Evolutionary conservation across 2,888 invertebrate genomes (phyloP).

Genomic region (Kuschelorhynchus macadamiae): DNA sequence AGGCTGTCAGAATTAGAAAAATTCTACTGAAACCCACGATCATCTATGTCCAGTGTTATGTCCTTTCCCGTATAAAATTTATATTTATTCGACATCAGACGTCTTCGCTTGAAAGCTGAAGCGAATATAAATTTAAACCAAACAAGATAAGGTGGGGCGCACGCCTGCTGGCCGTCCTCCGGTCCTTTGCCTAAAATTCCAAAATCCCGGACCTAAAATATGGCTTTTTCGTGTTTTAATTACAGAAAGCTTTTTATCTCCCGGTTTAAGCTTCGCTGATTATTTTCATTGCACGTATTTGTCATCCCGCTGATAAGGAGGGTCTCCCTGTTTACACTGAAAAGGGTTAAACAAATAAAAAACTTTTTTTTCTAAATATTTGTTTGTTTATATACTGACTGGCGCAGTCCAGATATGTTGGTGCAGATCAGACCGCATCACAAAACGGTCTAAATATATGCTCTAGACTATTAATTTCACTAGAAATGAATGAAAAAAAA

Average conservation of each 20-base stretch:
- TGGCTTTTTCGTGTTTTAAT: constrained; percentile 44
- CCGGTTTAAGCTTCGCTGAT: constrained; percentile 35
- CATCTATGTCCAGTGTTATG: too few relatives aligned
- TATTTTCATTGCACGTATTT: constrained; percentile 42
- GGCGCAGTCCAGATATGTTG: too few relatives aligned
- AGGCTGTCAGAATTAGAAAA: too few relatives aligned
- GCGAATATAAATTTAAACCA: constrained; percentile 24
- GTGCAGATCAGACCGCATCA: too few relatives aligned
- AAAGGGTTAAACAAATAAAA: too few relatives aligned
- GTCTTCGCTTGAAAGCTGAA: background rate
- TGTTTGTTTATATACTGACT: too few relatives aligned
- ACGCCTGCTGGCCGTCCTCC: constrained; percentile 4
- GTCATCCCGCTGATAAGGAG: constrained; percentile 29
- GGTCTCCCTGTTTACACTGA: background rate
- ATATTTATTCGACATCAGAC: background rate
- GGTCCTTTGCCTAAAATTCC: constrained; percentile 30
- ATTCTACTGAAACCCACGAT: too few relatives aligned
- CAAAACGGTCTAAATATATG: too few relatives aligned
- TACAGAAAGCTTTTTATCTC: constrained; percentile 42
- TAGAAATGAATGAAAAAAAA: too few relatives aligned
- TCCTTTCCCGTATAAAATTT: too few relatives aligned
- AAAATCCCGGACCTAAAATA: constrained; percentile 35
- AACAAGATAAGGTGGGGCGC: constrained; percentile 21
- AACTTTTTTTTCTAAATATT: too few relatives aligned
- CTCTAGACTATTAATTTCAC: too few relatives aligned